phyloP scores from a whole-genome alignment of 2,113 vertebrate genomes.

The Fulica atra region DNA sequence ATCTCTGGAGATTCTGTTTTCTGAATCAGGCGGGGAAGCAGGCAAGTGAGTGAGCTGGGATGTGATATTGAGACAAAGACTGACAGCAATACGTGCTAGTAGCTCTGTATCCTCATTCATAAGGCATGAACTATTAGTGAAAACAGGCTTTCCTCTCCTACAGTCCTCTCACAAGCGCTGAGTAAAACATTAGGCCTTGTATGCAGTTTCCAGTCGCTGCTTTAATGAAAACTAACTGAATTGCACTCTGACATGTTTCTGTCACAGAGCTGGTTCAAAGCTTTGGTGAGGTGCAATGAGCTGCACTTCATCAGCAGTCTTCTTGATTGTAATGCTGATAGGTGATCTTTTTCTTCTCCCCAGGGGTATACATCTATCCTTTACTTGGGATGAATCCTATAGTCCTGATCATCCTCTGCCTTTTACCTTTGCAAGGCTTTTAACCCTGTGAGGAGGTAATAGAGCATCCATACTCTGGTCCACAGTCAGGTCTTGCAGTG shows the following conservation, averaged over 20 bases:
- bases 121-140: constrained; percentile 6
- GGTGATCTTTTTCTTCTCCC: not conserved
- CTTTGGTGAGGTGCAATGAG: not conserved
- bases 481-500: not conserved
- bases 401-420: not conserved
- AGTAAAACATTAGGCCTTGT: not conserved
- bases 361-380: not conserved
- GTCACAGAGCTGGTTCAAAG: not conserved
- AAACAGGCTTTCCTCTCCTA: not conserved
- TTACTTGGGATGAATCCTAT: not conserved
- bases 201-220: not conserved
- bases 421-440: not conserved
- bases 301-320: not conserved
- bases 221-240: not conserved
- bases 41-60: not conserved
- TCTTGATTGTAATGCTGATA: not conserved
- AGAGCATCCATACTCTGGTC: not conserved
- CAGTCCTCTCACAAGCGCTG: not conserved
- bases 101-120: not conserved
- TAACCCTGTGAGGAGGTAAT: not conserved
- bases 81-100: not conserved
- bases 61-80: not conserved
- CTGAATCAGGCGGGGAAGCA: not conserved
- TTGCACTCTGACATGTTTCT: not conserved
- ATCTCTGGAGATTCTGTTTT: not conserved